These are phyloP conservation scores for Drosophila kikkawai DNA, from an alignment of 1,140 invertebrate species.

Conservation along the genomic window DNA sequence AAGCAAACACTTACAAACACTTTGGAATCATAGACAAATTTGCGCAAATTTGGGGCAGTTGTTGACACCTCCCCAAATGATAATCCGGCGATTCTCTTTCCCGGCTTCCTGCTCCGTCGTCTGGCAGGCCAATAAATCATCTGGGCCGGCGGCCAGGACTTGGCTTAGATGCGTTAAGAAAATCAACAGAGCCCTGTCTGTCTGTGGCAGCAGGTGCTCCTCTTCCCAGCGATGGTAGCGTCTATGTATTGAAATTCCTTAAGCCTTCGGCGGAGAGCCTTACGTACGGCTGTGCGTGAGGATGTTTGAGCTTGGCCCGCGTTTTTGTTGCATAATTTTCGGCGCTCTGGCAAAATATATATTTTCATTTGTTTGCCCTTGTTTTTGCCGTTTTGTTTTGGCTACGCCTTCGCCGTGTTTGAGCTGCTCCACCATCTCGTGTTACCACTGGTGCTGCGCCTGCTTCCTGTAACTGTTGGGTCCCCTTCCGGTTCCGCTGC, in stretches of 20 bases:
- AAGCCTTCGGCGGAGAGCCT: constrained; percentile 14
- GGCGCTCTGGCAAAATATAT: constrained; percentile 37
- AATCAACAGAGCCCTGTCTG: constrained; percentile 57
- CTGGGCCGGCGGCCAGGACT: constrained; percentile 47
- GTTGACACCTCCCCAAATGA: constrained; percentile 58
- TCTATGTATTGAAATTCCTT: constrained; percentile 33
- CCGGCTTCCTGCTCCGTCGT: constrained; percentile 39
- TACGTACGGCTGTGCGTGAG: constrained; percentile 22
- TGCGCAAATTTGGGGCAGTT: constrained; percentile 65
- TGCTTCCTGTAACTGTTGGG: constrained; percentile 27
- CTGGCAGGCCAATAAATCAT: constrained; percentile 73
- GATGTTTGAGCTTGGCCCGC: constrained; percentile 20
- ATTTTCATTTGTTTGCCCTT: constrained; percentile 67
- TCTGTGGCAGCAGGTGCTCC: constrained; percentile 61
- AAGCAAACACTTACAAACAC: constrained; percentile 35
- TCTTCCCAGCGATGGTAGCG: constrained; percentile 46
- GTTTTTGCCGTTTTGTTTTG: constrained; percentile 37
- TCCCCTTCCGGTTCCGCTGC: constrained; percentile 31
- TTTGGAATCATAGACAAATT: constrained; percentile 71
- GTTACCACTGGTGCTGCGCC: constrained; percentile 4
- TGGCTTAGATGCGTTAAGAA: constrained; percentile 74
- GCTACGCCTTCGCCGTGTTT: constrained; percentile 54
- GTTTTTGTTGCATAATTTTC: constrained; percentile 70
- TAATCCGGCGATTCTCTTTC: constrained; percentile 39
- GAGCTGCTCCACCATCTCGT: background rate